phyloP scores from a whole-genome alignment of 2,113 vertebrate genomes.

The Myotis yumanensis region DNA sequence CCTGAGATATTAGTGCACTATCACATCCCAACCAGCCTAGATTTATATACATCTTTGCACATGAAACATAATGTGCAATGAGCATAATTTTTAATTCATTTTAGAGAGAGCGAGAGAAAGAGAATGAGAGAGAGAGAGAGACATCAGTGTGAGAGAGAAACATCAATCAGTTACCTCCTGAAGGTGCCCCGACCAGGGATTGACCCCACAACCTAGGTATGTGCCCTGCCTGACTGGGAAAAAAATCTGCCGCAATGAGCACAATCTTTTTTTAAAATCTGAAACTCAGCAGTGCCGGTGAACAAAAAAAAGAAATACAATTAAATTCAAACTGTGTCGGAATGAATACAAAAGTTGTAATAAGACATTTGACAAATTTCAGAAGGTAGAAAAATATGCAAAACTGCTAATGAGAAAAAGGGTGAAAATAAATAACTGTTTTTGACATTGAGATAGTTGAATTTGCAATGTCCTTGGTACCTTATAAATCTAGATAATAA shows the following conservation, averaged over 20 bases:
- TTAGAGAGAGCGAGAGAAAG: too few species aligned
- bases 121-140: too few species aligned
- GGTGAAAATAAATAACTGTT: slow-evolving; percentile 72
- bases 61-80: slow-evolving; percentile 37
- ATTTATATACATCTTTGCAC: slow-evolving; percentile 25
- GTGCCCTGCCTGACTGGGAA: too few species aligned
- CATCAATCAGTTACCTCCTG: too few species aligned
- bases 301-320: slow-evolving; percentile 42
- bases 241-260: not conserved
- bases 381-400: slow-evolving; percentile 68
- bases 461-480: slow-evolving; percentile 63
- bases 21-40: slow-evolving; percentile 18
- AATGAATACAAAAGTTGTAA: slow-evolving; percentile 63
- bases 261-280: not conserved
- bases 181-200: too few species aligned
- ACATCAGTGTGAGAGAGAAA: too few species aligned
- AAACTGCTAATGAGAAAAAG: slow-evolving; percentile 69
- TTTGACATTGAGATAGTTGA: slow-evolving; percentile 58
- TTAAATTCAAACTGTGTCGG: slow-evolving; percentile 47
- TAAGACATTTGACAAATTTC: slow-evolving; percentile 66
- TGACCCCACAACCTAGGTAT: too few species aligned
- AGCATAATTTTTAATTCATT: not conserved
- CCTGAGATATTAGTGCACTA: not conserved
- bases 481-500: slow-evolving; percentile 73
- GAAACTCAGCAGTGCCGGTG: slow-evolving; percentile 18